Percentiles rank a stretch among this genome's conserved stretches.
Evolutionary conservation across 2,797 vertebrate genomes (phyloP).

Genomic region (Phrynocephalus guinanensis): DNA sequence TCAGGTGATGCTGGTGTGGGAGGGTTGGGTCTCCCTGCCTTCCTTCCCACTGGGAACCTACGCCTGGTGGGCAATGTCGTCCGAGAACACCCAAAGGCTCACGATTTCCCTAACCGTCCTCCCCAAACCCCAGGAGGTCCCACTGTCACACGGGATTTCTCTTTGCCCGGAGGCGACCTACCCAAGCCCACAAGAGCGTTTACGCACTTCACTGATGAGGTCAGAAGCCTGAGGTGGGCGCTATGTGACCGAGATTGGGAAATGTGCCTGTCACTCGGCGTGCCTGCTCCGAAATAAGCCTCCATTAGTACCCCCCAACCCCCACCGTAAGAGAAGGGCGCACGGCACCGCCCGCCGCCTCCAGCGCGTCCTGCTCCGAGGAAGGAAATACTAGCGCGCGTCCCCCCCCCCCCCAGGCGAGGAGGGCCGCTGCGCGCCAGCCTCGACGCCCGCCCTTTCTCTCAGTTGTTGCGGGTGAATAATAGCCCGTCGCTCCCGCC

Average conservation of each 20-base stretch:
- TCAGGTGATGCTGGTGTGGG: background rate
- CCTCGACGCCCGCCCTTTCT: background rate
- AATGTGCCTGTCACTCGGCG: too few relatives aligned
- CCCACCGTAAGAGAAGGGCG: background rate
- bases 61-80: background rate
- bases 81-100: background rate
- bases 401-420: background rate
- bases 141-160: too few relatives aligned
- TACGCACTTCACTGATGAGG: background rate
- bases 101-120: background rate
- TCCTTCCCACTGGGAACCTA: background rate
- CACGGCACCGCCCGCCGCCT: background rate
- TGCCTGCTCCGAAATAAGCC: background rate
- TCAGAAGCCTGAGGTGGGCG: background rate
- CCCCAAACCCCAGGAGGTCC: background rate
- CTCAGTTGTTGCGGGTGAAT: slow-evolving; percentile 2
- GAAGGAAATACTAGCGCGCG: background rate
- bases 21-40: background rate
- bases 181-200: background rate
- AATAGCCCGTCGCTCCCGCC: background rate
- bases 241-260: too few relatives aligned
- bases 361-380: background rate
- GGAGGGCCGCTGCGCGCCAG: background rate
- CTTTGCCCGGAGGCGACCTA: background rate
- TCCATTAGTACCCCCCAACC: too few relatives aligned